These are phyloP conservation scores for Drosophila orena DNA, from an alignment of 1,140 invertebrate genomes.

Conservation along the genomic window DNA sequence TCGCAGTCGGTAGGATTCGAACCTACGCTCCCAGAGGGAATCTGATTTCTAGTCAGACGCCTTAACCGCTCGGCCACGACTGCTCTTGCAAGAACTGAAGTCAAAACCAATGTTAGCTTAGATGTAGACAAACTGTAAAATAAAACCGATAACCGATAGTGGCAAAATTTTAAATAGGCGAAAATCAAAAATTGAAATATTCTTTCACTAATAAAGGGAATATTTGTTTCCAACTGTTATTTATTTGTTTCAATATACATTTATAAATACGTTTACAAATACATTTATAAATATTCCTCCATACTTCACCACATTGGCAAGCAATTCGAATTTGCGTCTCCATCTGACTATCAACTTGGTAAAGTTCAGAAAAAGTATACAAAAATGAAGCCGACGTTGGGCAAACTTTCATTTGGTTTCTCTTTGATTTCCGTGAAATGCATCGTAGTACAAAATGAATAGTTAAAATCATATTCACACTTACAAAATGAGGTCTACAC, in stretches of 20 bases:
- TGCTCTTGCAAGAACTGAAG: slow-evolving; percentile 77
- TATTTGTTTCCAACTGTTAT: slow-evolving; percentile 19
- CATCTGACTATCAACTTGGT: slow-evolving; percentile 31
- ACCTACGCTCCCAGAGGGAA: slow-evolving; percentile 94
- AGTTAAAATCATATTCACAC: slow-evolving; percentile 64
- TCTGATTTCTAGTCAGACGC: slow-evolving; percentile 94
- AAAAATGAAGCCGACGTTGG: slow-evolving; percentile 47
- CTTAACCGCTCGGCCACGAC: slow-evolving; percentile 94
- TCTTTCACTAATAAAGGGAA: too few relatives aligned
- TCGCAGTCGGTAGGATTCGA: slow-evolving; percentile 93
- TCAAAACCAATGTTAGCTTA: neutral
- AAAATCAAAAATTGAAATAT: neutral
- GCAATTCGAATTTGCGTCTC: slow-evolving; percentile 36
- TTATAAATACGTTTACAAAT: slow-evolving; percentile 49
- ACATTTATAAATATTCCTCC: slow-evolving; percentile 45
- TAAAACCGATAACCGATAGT: neutral
- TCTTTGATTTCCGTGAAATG: slow-evolving; percentile 48
- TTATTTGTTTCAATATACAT: slow-evolving; percentile 36
- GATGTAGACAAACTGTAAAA: neutral
- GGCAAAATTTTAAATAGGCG: neutral
- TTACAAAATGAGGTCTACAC: slow-evolving; percentile 68
- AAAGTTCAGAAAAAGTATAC: slow-evolving; percentile 47
- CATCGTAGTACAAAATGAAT: slow-evolving; percentile 42
- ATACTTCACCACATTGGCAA: slow-evolving; percentile 16
- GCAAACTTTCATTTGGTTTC: slow-evolving; percentile 40